Percentiles rank a stretch among this genome's conserved stretches.
phyloP scores from a whole-genome alignment of 30 jellyfish, hydroid and myxozoan species.

The Aurelia aurita region DNA sequence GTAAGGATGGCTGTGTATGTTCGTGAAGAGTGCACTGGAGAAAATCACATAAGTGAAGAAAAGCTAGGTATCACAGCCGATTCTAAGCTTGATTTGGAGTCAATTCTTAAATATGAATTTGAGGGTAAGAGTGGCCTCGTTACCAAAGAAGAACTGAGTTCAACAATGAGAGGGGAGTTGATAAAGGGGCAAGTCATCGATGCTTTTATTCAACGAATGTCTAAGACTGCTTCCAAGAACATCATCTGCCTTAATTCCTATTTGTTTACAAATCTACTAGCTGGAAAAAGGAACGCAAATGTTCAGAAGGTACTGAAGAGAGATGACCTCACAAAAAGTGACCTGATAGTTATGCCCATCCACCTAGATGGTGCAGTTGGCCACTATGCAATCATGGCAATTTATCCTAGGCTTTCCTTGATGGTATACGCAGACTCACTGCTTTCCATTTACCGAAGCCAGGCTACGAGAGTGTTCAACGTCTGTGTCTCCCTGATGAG shows the following conservation, averaged over 20 bases:
- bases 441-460: neutral
- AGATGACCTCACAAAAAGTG: neutral
- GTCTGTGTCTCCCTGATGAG: neutral
- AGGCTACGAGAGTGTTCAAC: neutral
- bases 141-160: neutral
- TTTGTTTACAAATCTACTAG: neutral
- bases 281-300: neutral
- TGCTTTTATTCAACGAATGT: neutral
- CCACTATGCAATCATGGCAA: neutral
- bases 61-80: too few species aligned
- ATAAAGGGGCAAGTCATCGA: neutral
- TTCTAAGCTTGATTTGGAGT: too few species aligned
- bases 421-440: neutral
- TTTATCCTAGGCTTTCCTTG: neutral
- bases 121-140: too few species aligned
- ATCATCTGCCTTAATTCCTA: neutral
- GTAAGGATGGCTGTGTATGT: too few species aligned
- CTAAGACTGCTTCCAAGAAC: neutral
- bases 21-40: too few species aligned
- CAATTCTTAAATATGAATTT: too few species aligned
- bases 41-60: too few species aligned
- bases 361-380: neutral
- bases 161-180: neutral
- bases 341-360: neutral
- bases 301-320: neutral